These are phyloP conservation scores for Notarius quadriscutis DNA, from an alignment of 2,113 vertebrate species.

Conservation along the genomic window DNA sequence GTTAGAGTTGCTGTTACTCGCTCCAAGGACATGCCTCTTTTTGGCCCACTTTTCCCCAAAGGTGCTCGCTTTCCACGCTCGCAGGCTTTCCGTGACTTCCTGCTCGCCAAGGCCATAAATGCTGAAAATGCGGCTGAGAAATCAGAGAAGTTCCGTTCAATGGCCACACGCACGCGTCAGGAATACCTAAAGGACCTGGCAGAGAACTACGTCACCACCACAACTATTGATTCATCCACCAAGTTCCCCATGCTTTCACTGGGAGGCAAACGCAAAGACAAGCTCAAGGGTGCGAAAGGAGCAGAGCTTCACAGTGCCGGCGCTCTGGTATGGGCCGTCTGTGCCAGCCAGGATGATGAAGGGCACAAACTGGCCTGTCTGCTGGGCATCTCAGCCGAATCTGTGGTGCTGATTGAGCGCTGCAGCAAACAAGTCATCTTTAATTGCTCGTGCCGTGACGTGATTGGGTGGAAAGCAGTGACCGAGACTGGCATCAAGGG, in stretches of 20 bases:
- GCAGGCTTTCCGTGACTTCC: constrained; percentile 81
- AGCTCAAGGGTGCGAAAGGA: constrained; percentile 76
- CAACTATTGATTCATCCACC: constrained; percentile 84
- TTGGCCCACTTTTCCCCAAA: constrained; percentile 82
- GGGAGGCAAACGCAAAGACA: constrained; percentile 80
- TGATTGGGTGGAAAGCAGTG: constrained; percentile 86
- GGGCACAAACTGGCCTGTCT: constrained; percentile 74
- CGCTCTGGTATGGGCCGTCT: constrained; percentile 83
- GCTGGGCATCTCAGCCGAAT: constrained; percentile 83
- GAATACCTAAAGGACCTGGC: constrained; percentile 90
- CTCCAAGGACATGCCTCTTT: constrained; percentile 88
- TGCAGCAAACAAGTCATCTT: constrained; percentile 79
- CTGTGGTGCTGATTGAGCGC: constrained; percentile 83
- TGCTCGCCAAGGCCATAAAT: constrained; percentile 87
- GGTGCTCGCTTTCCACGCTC: constrained; percentile 80
- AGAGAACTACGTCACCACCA: constrained; percentile 86
- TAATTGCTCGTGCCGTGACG: constrained; percentile 86
- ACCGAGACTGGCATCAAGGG: constrained; percentile 65
- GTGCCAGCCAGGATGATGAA: constrained; percentile 62
- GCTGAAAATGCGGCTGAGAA: constrained; percentile 87
- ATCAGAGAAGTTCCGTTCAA: constrained; percentile 87
- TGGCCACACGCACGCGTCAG: constrained; percentile 88
- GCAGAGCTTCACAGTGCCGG: constrained; percentile 84
- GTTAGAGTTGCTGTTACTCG: constrained; percentile 87
- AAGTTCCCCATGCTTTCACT: constrained; percentile 85